Percentiles rank a stretch among this genome's conserved stretches.
Conservation (phyloP, 1,140 invertebrate species). For the Calliphora vicina region DNA sequence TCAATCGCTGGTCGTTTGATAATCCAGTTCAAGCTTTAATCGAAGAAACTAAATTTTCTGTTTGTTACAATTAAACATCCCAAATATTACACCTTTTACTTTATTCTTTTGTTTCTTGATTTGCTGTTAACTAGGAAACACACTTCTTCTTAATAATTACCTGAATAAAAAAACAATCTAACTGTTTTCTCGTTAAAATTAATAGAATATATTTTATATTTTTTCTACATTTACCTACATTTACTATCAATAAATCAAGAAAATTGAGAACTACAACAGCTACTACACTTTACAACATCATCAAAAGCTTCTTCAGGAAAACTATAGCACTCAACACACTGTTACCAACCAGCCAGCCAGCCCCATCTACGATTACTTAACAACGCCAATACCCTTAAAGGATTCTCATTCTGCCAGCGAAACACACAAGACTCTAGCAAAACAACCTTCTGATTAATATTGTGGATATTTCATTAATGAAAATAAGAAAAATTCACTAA, state of each 20-base stretch:
- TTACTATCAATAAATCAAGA: not conserved
- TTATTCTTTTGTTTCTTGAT: too few species aligned
- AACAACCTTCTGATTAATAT: slow-evolving; percentile 4
- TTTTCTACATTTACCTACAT: not conserved
- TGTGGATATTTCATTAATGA: slow-evolving; percentile 14
- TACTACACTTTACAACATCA: not conserved
- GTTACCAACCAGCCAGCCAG: not conserved
- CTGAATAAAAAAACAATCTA: too few species aligned
- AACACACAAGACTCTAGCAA: not conserved
- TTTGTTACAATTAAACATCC: too few species aligned
- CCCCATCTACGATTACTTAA: not conserved
- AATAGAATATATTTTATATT: not conserved
- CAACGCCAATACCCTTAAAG: not conserved
- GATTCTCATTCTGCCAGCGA: too few species aligned
- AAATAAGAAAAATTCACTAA: not conserved
- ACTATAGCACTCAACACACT: not conserved
- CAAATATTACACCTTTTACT: too few species aligned
- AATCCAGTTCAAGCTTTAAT: too few species aligned
- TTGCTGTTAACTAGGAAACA: too few species aligned
- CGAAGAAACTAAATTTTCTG: too few species aligned
- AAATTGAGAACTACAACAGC: not conserved
- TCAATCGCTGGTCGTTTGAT: too few species aligned
- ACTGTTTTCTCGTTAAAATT: not conserved
- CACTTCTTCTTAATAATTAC: too few species aligned
- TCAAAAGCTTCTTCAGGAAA: not conserved